Conservation (phyloP, 2,113 vertebrate genomes). For the Myxocyprinus asiaticus region DNA sequence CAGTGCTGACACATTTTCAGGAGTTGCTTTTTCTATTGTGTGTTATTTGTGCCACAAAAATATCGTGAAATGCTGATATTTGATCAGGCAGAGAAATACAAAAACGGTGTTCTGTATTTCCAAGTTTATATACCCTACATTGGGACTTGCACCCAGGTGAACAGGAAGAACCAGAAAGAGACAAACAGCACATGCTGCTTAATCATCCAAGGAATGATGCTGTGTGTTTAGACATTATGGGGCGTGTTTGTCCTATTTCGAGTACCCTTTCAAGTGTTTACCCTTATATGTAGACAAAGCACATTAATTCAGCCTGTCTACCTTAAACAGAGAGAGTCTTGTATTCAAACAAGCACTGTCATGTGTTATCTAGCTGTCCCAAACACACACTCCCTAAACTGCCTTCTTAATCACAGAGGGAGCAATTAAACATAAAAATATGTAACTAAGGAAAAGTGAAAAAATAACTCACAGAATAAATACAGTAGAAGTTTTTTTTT, state of each 20-base stretch:
- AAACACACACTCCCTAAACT: conserved; percentile 8
- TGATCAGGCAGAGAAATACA: background rate
- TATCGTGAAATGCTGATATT: background rate
- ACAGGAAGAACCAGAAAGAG: background rate
- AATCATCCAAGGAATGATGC: background rate
- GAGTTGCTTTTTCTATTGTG: background rate
- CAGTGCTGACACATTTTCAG: background rate
- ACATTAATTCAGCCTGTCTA: background rate
- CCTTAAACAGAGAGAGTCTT: background rate
- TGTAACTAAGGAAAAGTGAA: no score
- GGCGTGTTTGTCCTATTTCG: background rate
- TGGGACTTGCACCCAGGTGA: background rate
- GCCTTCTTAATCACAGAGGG: conserved; percentile 33
- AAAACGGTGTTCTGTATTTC: background rate
- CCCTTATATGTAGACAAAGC: background rate
- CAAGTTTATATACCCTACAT: background rate
- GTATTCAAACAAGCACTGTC: background rate
- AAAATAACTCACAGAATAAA: no score
- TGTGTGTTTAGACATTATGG: background rate
- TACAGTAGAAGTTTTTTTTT: no score
- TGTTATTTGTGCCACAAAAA: no score
- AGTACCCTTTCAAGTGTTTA: conserved; percentile 1
- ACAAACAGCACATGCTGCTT: background rate
- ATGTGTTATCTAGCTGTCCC: conserved; percentile 3
- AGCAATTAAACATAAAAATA: conserved; percentile 22